Conservation (phyloP, 2,113 vertebrate species). For the Nettapus auritus region DNA sequence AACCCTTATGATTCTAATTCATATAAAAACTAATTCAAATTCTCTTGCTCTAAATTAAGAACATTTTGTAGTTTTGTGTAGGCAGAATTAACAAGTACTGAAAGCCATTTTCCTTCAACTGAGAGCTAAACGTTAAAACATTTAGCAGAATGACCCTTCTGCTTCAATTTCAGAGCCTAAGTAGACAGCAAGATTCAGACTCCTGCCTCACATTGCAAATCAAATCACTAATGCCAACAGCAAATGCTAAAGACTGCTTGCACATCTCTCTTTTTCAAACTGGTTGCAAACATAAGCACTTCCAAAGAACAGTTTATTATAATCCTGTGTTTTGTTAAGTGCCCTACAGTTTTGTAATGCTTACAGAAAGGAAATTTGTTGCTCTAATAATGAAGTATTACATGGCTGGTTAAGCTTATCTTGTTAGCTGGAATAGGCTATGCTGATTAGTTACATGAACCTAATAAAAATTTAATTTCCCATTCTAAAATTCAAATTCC, state of each 20-base stretch:
- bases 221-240: constrained; percentile 24
- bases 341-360: neutral
- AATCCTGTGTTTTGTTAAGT: neutral
- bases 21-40: neutral
- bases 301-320: neutral
- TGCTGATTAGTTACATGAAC: neutral
- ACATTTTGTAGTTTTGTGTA: neutral
- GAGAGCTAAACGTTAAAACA: neutral
- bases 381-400: neutral
- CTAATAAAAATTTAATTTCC: neutral
- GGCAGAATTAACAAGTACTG: neutral
- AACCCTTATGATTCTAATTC: neutral
- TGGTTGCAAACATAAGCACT: neutral
- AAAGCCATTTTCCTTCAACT: neutral
- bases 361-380: neutral
- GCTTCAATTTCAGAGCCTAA: neutral
- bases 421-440: neutral
- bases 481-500: neutral
- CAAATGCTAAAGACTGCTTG: neutral
- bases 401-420: neutral
- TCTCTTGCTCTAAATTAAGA: neutral
- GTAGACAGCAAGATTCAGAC: neutral
- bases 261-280: neutral
- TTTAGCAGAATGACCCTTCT: neutral
- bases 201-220: neutral